Evolutionary conservation across 37 sponge, comb jelly and placozoan genomes (phyloP), one percentile per base, ranked within the genome.

Genomic region (Oopsacas minuta): DNA sequence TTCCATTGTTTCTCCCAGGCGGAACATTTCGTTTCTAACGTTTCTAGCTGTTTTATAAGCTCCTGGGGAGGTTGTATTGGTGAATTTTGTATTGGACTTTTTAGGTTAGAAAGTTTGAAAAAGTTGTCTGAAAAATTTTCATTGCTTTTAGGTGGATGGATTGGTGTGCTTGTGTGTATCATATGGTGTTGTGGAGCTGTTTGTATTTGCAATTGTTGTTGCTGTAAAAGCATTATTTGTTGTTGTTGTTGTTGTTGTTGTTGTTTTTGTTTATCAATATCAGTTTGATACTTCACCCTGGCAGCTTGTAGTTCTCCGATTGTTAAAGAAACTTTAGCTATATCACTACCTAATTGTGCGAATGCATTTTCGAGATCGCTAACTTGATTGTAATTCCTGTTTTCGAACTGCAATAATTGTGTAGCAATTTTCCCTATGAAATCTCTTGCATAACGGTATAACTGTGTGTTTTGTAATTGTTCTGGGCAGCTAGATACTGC

Each of bases 181-280:
- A 15, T 42, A 3, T 61, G 20, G 28, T 25, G 75, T 34, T 61
- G 75, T 32, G 75, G 75, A 32, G 20, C 28, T n/a, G 75, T 25
- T 20, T 61, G 75, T 20, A n/a, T 25, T 32, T 3, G 7, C 30
- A 25, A n/a, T 61, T 10, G 30, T n/a, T 25, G 75, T 61, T 61
- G 75, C 22, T 32, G 7, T 20, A 25, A 3, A 3, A 25, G 5
- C 22, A 3, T 25, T 3, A 20, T 5, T n/a, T 25, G 20, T 3
- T 61, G 75, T 61, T 61, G 75, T n/a, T 61, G 75, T 61, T 61
- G 75, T 61, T 25, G 75, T 34, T 32, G 20, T 61, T 61, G 75
- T 61, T 61, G 75, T 61, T 61, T 61, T 12, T 61, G 75, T 25
- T 3, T 61, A 7, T 10, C 30, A 61, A 61, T 61, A 25, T 61